Evolutionary conservation across 2,113 vertebrate genomes (phyloP), one percentile per base, ranked within the genome.

Genomic region (Murina feae): DNA sequence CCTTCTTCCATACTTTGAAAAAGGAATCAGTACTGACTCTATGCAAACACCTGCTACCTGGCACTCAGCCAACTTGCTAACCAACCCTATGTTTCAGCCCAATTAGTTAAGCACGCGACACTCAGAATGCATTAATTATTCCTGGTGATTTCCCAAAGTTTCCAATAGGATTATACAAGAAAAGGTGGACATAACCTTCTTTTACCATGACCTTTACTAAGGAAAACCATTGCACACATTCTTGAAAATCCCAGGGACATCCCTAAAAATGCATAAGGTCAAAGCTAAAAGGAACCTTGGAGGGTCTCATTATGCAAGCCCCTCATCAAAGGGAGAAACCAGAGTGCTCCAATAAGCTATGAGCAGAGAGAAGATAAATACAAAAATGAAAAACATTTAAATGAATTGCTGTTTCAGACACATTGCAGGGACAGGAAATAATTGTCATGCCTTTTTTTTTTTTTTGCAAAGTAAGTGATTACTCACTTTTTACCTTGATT

Each of bases 11-110:
- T 76, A 86, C 49, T 93, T 90, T 93, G 90, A 95, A 83, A 86
- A 76, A 76, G n/a, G 74, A 76, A 49, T 76, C 44, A 6, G 66
- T 14, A 85, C 84, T 92, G 92, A 90, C 84, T 76, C 83, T 91
- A 87, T 94, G 90, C 95, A 96, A 90, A 94, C 97, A 97, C 96
- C 96, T 97, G 96, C 97, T 93, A 96, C 95, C 72, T 96, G 97
- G 96, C 95, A 94, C 37, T 87, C 72, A 47, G 92, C 96, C 97
- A 96, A 44, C 53, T 91, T 93, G 81, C 93, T 95, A 96, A 95
- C 95, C 87, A 93, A 93, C 88, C 72, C 92, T 81, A 84, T 79
- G 74, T 92, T 95, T 94, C 93, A 96, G 91, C 84, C 96, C 92
- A 96, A 93, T 97, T 97, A 97, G 92, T 66, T 92, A 94, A 97